These are phyloP conservation scores for Tortrix viridana DNA, from an alignment of 2,888 invertebrate species.

Conservation along the genomic window DNA sequence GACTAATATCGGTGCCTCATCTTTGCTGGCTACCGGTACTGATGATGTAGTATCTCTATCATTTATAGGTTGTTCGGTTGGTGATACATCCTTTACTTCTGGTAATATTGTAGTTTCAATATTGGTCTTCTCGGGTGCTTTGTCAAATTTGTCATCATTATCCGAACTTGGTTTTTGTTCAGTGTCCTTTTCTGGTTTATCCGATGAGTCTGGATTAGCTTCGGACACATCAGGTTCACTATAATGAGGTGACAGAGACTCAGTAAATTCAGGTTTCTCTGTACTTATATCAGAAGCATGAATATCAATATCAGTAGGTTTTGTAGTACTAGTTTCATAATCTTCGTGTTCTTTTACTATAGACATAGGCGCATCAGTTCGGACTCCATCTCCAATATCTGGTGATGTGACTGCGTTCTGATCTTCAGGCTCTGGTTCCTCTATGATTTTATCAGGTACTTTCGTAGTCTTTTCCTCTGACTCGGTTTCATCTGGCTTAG, in stretches of 20 bases:
- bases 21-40: conserved; percentile 10
- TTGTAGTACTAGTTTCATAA: conserved; percentile 11
- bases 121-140: neutral
- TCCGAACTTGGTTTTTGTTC: conserved; percentile 4
- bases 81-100: neutral
- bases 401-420: conserved; percentile 1
- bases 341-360: conserved; percentile 22
- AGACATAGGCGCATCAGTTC: conserved; percentile 29
- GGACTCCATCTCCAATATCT: conserved; percentile 1
- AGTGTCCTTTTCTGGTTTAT: conserved; percentile 5
- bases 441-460: conserved; percentile 17
- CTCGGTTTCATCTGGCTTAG: conserved; percentile 19
- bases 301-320: conserved; percentile 2
- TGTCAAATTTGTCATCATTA: conserved; percentile 1
- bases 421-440: conserved; percentile 4
- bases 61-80: conserved; percentile 1
- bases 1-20: conserved; percentile 7
- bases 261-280: conserved; percentile 11
- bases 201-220: neutral
- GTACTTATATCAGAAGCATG: conserved; percentile 1
- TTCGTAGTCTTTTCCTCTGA: conserved; percentile 29
- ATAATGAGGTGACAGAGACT: neutral
- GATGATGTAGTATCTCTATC: conserved; percentile 19
- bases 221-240: neutral
- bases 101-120: conserved; percentile 7